Conservation (phyloP, 37 sponge, comb jelly and placozoan genomes). For the Cliona cf. orientalis region DNA sequence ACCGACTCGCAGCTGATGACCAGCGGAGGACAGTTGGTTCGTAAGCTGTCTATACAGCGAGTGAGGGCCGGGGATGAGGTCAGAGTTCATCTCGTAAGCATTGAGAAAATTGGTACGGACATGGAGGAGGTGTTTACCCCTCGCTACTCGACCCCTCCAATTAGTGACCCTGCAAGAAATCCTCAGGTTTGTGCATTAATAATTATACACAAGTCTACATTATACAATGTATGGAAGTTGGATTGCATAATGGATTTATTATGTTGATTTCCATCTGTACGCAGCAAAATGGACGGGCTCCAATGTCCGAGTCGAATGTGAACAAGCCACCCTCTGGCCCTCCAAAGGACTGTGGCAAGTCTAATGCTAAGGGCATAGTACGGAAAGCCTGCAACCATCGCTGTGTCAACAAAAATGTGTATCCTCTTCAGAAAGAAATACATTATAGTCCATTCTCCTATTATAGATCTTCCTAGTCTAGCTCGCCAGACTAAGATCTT, state of each 20-base stretch:
- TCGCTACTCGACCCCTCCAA: constrained; percentile 11
- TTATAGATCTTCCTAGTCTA: background rate
- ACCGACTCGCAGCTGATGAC: constrained; percentile 62
- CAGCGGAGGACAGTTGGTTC: constrained; percentile 47
- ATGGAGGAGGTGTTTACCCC: constrained; percentile 59
- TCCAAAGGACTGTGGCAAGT: too few species aligned
- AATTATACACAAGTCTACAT: too few species aligned
- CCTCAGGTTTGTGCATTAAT: background rate
- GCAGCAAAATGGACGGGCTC: too few species aligned
- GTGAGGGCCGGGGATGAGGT: constrained; percentile 50
- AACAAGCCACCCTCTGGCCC: background rate
- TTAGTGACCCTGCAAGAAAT: background rate
- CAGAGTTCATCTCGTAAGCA: constrained; percentile 47
- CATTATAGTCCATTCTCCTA: background rate
- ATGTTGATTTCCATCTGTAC: too few species aligned
- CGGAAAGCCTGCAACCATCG: constrained; percentile 78
- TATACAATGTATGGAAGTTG: too few species aligned
- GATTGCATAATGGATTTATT: too few species aligned
- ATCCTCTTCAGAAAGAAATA: constrained; percentile 32
- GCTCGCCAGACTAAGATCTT: background rate
- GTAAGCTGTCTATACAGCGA: constrained; percentile 45
- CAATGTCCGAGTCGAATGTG: background rate
- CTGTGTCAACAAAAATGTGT: constrained; percentile 74
- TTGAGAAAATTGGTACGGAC: constrained; percentile 80
- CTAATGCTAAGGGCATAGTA: too few species aligned